Conservation (phyloP, 1,140 invertebrate species). For the Amyelois transitella region DNA sequence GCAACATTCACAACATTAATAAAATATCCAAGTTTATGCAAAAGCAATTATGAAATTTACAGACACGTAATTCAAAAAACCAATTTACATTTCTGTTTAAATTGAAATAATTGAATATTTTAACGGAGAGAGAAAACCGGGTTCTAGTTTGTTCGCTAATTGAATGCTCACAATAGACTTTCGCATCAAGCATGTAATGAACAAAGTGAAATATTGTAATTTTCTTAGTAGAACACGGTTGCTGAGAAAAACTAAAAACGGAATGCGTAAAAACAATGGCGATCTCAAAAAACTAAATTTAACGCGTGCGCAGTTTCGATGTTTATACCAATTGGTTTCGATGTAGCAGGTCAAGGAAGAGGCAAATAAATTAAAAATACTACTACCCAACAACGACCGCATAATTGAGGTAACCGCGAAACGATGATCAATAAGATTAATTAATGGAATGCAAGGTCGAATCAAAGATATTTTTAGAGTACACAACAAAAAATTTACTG, state of each 20-base stretch:
- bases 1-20: background rate
- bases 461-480: background rate
- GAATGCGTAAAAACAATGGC: no score
- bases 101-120: background rate
- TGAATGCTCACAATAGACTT: background rate
- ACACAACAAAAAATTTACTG: background rate
- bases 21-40: background rate
- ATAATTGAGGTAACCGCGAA: background rate
- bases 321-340: background rate
- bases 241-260: conserved; percentile 32
- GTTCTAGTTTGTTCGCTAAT: background rate
- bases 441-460: background rate
- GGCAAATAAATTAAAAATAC: background rate
- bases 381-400: background rate
- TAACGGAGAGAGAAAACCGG: background rate
- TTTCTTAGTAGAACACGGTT: conserved; percentile 21
- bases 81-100: background rate
- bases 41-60: background rate
- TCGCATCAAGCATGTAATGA: background rate
- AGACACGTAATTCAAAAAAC: background rate
- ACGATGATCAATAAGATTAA: background rate
- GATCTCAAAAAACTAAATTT: background rate
- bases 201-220: background rate
- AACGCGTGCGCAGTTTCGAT: background rate
- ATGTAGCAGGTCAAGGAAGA: background rate